phyloP scores from a whole-genome alignment of 2,113 vertebrate genomes.

The Zapornia atra region DNA sequence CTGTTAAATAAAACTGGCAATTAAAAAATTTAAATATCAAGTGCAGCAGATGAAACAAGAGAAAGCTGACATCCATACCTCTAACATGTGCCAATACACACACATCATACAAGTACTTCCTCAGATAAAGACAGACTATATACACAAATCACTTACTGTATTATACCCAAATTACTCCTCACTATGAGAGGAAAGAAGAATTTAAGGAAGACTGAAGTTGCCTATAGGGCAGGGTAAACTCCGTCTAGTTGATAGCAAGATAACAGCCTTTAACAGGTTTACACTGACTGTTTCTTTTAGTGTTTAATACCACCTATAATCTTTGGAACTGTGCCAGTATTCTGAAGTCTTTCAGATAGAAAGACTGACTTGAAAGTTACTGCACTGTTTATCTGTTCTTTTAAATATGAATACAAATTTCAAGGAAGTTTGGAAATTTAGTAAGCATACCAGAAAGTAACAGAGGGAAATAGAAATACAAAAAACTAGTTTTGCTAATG shows the following conservation, averaged over 20 bases:
- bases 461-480: background rate
- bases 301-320: background rate
- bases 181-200: background rate
- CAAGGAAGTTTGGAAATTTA: background rate
- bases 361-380: background rate
- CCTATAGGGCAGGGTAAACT: background rate
- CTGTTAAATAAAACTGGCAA: background rate
- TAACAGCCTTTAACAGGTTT: background rate
- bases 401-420: background rate
- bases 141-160: background rate
- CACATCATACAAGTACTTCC: background rate
- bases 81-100: rapidly evolving
- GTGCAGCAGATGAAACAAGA: background rate
- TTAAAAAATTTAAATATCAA: background rate
- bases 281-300: background rate
- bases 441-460: background rate
- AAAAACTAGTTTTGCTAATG: background rate
- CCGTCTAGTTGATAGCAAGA: background rate
- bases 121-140: background rate
- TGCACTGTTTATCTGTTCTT: background rate
- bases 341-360: background rate
- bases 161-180: background rate
- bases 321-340: background rate
- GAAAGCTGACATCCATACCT: background rate
- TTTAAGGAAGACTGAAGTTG: background rate